Evolutionary conservation across 2,113 vertebrate species (phyloP).

Genomic region (Nyctereutes procyonoides): DNA sequence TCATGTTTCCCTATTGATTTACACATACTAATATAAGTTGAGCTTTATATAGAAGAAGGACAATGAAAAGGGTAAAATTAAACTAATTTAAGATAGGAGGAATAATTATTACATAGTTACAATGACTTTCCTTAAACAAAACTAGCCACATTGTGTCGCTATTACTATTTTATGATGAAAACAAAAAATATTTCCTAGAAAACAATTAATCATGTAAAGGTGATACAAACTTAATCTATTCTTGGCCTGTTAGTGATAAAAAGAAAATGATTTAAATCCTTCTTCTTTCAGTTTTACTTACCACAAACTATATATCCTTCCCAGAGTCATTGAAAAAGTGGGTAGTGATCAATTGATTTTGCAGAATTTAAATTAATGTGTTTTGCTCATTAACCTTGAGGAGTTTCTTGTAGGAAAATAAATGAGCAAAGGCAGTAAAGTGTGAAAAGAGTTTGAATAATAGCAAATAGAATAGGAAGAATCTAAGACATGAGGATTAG

Average conservation of each 20-base stretch:
- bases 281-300: not conserved
- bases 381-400: not conserved
- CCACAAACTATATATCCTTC: not conserved
- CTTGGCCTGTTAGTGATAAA: not conserved
- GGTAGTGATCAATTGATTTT: not conserved
- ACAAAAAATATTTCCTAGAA: not conserved
- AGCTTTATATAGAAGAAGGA: not conserved
- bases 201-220: not conserved
- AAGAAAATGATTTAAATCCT: not conserved
- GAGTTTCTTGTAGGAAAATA: not conserved
- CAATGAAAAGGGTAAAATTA: not conserved
- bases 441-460: not conserved
- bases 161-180: not conserved
- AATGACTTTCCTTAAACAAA: not conserved
- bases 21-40: not conserved
- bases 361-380: not conserved
- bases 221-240: not conserved
- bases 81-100: not conserved
- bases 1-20: not conserved
- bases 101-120: not conserved
- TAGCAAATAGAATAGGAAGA: not conserved
- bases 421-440: not conserved
- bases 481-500: not conserved
- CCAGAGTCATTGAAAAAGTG: not conserved
- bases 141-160: not conserved